A percentile compares a stretch with the other conserved stretches of the same genome.
phyloP scores from a whole-genome alignment of 2,797 vertebrate species.

The Rhyacichthys aspro region DNA sequence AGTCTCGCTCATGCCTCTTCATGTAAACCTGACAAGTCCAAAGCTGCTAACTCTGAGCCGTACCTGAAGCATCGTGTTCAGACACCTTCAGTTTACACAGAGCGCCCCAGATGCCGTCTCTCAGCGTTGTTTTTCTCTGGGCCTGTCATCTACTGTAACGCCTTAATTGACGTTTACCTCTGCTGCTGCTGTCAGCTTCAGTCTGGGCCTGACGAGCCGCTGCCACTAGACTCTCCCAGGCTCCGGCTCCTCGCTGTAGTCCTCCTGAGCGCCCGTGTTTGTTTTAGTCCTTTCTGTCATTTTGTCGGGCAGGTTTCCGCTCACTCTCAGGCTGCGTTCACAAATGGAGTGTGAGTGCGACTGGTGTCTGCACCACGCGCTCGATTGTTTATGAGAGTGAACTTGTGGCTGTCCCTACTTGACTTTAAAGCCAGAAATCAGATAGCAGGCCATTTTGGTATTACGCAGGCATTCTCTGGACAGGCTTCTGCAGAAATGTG shows the following conservation, averaged over 20 bases:
- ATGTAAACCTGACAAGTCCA: conserved; percentile 60
- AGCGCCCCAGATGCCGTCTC: conserved; percentile 62
- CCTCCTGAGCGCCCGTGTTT: conserved; percentile 60
- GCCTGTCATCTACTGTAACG: conserved; percentile 70
- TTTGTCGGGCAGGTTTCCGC: conserved; percentile 16
- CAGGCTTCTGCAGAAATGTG: background rate
- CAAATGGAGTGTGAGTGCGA: conserved; percentile 18
- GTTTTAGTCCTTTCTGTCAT: conserved; percentile 29
- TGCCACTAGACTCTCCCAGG: conserved; percentile 59
- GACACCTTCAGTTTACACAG: conserved; percentile 74
- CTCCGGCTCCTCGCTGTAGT: conserved; percentile 53
- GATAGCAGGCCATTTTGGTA: background rate
- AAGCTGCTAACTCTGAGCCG: conserved; percentile 63
- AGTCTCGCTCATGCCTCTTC: conserved; percentile 59
- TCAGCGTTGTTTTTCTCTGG: conserved; percentile 63
- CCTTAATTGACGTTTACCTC: conserved; percentile 78
- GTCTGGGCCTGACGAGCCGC: conserved; percentile 57
- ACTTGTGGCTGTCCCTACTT: background rate
- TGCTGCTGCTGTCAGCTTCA: conserved; percentile 60
- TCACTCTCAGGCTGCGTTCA: conserved; percentile 32
- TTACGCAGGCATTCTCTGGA: background rate
- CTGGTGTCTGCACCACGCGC: background rate
- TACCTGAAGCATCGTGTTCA: conserved; percentile 67
- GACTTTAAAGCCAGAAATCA: background rate
- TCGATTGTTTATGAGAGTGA: background rate